Evolutionary conservation across 2,113 vertebrate species (phyloP), one percentile per base, ranked within the genome.

Genomic region (Pelmatolapia mariae): DNA sequence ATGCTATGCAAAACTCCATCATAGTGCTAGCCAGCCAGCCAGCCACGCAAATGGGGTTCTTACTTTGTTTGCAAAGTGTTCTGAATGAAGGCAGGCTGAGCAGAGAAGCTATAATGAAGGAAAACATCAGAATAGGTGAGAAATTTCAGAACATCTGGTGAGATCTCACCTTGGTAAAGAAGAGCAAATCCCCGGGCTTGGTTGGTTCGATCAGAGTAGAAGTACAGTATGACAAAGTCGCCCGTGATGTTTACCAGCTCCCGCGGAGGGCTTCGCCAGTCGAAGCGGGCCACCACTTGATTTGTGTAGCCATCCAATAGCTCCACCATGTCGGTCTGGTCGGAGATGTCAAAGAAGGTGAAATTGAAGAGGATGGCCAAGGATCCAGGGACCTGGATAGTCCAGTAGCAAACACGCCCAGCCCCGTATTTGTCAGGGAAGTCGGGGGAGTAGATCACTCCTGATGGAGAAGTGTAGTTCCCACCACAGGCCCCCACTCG

Each of bases 301-400:
- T 98, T 98, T 87, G 96, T 98, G 56, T 98, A 96, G 53, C 98
- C 98, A 1, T 99, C 97, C 92, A 99, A 95, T 22, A 99, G 94
- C 92, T 99, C 98, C 93, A 99, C 98, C 98, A 99, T 99, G 94
- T 99, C 98, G 3, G 97, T 96, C 18, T 98, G 97, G 89, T 99
- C 98, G 47, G 98, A 97, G 90, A 99, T 98, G 96, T 98, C 97
- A 81, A 99, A 99, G 68, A 98, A 97, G 87, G 97, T 97, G 95
- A 99, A 99, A 95, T 93, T 98, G 96, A 99, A 98, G 82, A 96
- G 96, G 92, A 99, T 97, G 89, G 84, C 95, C 3, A 96, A 96
- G 11, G 98, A 96, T 18, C 98, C 98, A 0, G 97, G 96, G 13
- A 98, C 96, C 84, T 97, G 98, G 71, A 99, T 95, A 80, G 98